These are phyloP conservation scores for Marasmarcha lunaedactyla DNA, from an alignment of 2,888 invertebrate genomes.

Conservation along the genomic window DNA sequence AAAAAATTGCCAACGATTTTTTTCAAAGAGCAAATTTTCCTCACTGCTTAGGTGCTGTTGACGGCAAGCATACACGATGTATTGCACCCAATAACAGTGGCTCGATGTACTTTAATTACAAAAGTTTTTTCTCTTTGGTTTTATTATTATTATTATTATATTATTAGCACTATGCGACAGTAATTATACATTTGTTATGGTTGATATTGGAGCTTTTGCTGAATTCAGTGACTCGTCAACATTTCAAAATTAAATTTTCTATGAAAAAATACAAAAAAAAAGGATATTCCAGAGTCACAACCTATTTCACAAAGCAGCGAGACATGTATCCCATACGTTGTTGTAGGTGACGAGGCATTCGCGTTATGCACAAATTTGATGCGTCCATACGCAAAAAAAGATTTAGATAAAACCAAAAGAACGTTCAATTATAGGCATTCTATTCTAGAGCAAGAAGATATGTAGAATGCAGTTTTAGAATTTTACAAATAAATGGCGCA, in stretches of 20 bases:
- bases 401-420: too few relatives aligned
- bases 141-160: conserved; percentile 13
- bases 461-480: conserved; percentile 23
- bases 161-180: conserved; percentile 18
- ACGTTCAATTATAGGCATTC: too few relatives aligned
- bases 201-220: conserved; percentile 19
- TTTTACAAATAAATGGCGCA: conserved; percentile 21
- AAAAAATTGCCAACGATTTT: conserved; percentile 10
- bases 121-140: too few relatives aligned
- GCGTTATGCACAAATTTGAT: too few relatives aligned
- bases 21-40: too few relatives aligned
- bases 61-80: neutral
- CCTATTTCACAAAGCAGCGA: too few relatives aligned
- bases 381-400: too few relatives aligned
- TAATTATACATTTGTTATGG: conserved; percentile 10
- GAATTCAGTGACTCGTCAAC: conserved; percentile 19
- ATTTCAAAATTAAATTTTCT: conserved; percentile 18
- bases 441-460: conserved; percentile 18
- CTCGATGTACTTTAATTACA: too few relatives aligned
- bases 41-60: too few relatives aligned
- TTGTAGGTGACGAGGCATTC: too few relatives aligned
- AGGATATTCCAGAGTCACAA: too few relatives aligned
- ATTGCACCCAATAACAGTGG: neutral
- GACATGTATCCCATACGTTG: too few relatives aligned
- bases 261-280: conserved; percentile 13